phyloP scores from a whole-genome alignment of 2,888 invertebrate genomes.

The Lydus trimaculatus region DNA sequence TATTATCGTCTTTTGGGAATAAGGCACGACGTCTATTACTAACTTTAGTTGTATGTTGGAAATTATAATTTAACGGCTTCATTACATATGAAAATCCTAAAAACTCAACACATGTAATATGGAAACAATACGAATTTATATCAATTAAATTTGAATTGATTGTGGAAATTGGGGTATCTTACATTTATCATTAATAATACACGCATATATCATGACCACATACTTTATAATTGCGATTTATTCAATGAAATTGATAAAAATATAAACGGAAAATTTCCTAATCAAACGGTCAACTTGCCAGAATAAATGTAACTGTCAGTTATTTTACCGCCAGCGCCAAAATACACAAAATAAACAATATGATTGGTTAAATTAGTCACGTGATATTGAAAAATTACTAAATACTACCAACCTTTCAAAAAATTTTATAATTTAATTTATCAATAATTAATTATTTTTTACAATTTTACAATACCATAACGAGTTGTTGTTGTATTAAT shows the following conservation, averaged over 20 bases:
- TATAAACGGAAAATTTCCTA: not conserved
- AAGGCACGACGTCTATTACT: constrained; percentile 70
- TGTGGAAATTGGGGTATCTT: not conserved
- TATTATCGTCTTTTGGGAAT: constrained; percentile 59
- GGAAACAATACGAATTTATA: not conserved
- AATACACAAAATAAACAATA: not conserved
- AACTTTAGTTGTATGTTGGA: constrained; percentile 65
- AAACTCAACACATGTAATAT: not conserved
- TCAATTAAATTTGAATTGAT: not conserved
- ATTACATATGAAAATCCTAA: constrained; percentile 16
- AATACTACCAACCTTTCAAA: not conserved
- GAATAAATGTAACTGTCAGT: not conserved
- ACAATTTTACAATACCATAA: too few relatives aligned
- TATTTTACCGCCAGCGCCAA: constrained; percentile 6
- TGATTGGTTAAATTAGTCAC: not conserved
- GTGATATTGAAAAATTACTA: not conserved
- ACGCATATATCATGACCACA: not conserved
- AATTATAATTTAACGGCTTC: constrained; percentile 25
- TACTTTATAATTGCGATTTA: not conserved
- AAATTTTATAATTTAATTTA: not conserved
- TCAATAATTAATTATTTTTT: too few relatives aligned
- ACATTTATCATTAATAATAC: not conserved
- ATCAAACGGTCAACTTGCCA: not conserved
- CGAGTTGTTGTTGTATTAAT: too few relatives aligned
- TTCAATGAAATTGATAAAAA: not conserved